Percentiles rank a stretch among this genome's conserved stretches.
phyloP scores from a whole-genome alignment of 2,113 vertebrate species.

The Poeciliopsis retropinna region DNA sequence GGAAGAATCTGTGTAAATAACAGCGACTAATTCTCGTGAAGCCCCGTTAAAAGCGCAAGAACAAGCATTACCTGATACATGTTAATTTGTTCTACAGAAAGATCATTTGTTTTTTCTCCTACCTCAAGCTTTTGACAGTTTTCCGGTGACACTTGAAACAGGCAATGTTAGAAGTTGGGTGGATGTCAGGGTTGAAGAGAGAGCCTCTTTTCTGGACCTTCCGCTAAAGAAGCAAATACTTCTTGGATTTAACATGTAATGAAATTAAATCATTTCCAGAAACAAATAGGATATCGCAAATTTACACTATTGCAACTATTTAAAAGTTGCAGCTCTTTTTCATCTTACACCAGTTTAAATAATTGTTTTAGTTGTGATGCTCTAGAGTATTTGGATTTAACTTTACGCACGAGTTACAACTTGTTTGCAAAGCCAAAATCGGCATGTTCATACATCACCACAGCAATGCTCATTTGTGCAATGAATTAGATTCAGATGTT shows the following conservation, averaged over 20 bases:
- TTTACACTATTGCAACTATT: too few relatives aligned
- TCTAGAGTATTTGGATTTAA: slow-evolving; percentile 22
- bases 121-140: slow-evolving; percentile 91
- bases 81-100: not conserved
- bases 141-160: slow-evolving; percentile 86
- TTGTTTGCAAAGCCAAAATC: slow-evolving; percentile 9
- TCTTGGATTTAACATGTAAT: slow-evolving; percentile 51
- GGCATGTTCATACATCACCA: not conserved
- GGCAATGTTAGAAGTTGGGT: slow-evolving; percentile 82
- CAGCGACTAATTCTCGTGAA: not conserved
- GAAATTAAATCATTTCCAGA: slow-evolving; percentile 16
- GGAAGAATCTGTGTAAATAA: not conserved
- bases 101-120: slow-evolving; percentile 42
- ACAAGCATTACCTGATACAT: not conserved
- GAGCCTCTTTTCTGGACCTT: slow-evolving; percentile 71
- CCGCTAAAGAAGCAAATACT: slow-evolving; percentile 75
- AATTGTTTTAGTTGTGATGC: not conserved
- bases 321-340: not conserved
- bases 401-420: slow-evolving; percentile 48
- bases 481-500: not conserved
- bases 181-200: slow-evolving; percentile 81
- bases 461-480: not conserved
- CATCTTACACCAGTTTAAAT: not conserved
- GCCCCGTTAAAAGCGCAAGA: not conserved
- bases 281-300: not conserved